These are phyloP conservation scores for Pituophis catenifer DNA, from an alignment of 2,113 vertebrate species.

Conservation along the genomic window DNA sequence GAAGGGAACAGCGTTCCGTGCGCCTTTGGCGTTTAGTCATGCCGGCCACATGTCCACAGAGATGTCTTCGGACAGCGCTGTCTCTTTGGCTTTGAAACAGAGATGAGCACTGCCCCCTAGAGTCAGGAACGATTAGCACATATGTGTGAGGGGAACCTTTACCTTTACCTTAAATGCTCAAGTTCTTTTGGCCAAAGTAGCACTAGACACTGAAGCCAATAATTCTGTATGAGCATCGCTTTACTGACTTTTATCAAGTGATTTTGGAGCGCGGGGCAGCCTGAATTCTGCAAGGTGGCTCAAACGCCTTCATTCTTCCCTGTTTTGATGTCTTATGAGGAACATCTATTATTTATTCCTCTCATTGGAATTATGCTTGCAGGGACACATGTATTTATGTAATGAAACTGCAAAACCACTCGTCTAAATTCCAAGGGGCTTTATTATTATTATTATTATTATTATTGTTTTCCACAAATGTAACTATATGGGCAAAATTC, in stretches of 20 bases:
- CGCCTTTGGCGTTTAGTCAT: too few relatives aligned
- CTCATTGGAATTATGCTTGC: slow-evolving; percentile 49
- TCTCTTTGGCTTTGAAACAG: too few relatives aligned
- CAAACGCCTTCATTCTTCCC: slow-evolving; percentile 34
- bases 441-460: slow-evolving; percentile 39
- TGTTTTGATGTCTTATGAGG: slow-evolving; percentile 49
- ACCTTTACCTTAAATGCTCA: neutral
- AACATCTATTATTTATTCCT: slow-evolving; percentile 64
- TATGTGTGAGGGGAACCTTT: too few relatives aligned
- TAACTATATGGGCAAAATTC: neutral
- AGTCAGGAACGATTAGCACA: too few relatives aligned
- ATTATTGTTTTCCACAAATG: slow-evolving; percentile 33
- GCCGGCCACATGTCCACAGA: too few relatives aligned
- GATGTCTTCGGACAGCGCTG: too few relatives aligned
- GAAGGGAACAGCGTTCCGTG: too few relatives aligned
- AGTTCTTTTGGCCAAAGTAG: slow-evolving; percentile 52
- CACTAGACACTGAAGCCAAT: slow-evolving; percentile 57
- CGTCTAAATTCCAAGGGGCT: slow-evolving; percentile 6
- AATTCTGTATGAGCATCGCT: slow-evolving; percentile 59
- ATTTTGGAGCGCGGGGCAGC: slow-evolving; percentile 39
- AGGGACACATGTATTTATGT: slow-evolving; percentile 50
- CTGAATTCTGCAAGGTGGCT: slow-evolving; percentile 39
- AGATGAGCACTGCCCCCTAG: too few relatives aligned
- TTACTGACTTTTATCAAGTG: slow-evolving; percentile 60
- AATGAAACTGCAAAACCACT: slow-evolving; percentile 35